phyloP scores from a whole-genome alignment of 2,113 vertebrate species.

The Caranx ignobilis region DNA sequence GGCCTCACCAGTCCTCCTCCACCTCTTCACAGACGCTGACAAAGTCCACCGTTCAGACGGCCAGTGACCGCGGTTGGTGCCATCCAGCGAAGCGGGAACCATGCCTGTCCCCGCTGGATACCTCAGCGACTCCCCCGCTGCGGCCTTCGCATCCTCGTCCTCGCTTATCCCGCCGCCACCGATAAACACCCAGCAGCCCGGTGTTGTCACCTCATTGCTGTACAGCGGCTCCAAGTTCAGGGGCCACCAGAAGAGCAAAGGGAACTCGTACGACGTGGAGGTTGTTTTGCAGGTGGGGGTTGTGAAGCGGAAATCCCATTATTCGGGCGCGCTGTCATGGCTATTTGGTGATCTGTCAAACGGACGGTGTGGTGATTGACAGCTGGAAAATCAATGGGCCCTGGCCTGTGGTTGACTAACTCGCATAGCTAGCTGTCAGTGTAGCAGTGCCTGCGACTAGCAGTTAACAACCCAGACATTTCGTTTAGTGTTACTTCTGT shows the following conservation, averaged over 20 bases:
- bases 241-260: slow-evolving; percentile 98
- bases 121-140: slow-evolving; percentile 84
- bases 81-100: slow-evolving; percentile 81
- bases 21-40: slow-evolving; percentile 50
- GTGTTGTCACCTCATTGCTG: slow-evolving; percentile 94
- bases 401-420: slow-evolving; percentile 38
- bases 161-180: slow-evolving; percentile 94
- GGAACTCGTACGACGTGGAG: slow-evolving; percentile 98
- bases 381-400: slow-evolving; percentile 68
- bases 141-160: slow-evolving; percentile 87
- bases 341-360: slow-evolving; percentile 74
- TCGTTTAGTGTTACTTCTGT: not conserved
- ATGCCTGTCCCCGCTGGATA: slow-evolving; percentile 95
- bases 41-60: slow-evolving; percentile 52
- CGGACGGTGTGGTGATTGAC: slow-evolving; percentile 71
- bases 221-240: slow-evolving; percentile 98
- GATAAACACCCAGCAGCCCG: slow-evolving; percentile 97
- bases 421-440: slow-evolving; percentile 23
- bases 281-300: slow-evolving; percentile 94
- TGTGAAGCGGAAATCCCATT: not conserved
- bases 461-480: not conserved
- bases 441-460: slow-evolving; percentile 8
- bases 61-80: slow-evolving; percentile 71
- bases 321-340: slow-evolving; percentile 49
- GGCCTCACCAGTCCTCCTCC: slow-evolving; percentile 30